Conservation (phyloP, 2,113 vertebrate species). For the human (Homo sapiens) region GRCh38 chr6:14140501-14141000, state of each 20-base stretch:
- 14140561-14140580: neutral
- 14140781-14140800: neutral
- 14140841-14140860: neutral
- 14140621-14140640: rapidly evolving
- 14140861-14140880: neutral
- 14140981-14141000: neutral
- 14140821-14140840: neutral
- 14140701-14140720: neutral
- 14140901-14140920: neutral
- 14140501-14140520: neutral
- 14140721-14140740: neutral
- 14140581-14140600: neutral
- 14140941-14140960: neutral
- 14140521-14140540: too few species aligned
- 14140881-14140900: neutral
- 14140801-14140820: neutral
- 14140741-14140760: neutral
- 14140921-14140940: neutral
- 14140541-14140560: neutral
- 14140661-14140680: rapidly evolving
- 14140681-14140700: neutral
- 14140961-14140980: neutral
- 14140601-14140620: neutral
- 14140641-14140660: rapidly evolving
- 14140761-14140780: neutral